phyloP scores from a whole-genome alignment of 2,888 invertebrate species.

The Napeogenes inachia region DNA sequence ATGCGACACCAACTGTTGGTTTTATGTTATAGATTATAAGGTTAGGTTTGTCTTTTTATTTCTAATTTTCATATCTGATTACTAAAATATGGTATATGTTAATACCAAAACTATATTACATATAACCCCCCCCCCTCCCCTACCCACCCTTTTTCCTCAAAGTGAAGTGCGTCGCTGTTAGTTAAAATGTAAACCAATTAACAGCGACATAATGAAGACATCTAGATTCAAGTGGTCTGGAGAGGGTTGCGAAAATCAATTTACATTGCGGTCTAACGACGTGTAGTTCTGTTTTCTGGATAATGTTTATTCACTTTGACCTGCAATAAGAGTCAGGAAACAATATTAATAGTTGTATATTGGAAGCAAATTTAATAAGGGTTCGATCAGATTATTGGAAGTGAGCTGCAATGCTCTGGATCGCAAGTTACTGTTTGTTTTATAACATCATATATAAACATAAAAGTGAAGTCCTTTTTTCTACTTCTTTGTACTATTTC shows the following conservation, averaged over 20 bases:
- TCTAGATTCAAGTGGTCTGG: constrained; percentile 29
- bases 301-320: constrained; percentile 52
- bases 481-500: too few species aligned
- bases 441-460: too few species aligned
- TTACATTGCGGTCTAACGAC: constrained; percentile 15
- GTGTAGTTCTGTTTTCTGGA: constrained; percentile 42
- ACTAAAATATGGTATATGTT: too few species aligned
- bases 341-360: constrained; percentile 39
- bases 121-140: too few species aligned
- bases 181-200: constrained; percentile 29
- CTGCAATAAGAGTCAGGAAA: constrained; percentile 51
- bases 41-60: too few species aligned
- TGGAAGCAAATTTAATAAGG: constrained; percentile 40
- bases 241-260: constrained; percentile 21
- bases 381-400: constrained; percentile 53
- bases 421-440: too few species aligned
- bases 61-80: too few species aligned
- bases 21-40: background rate
- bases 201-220: constrained; percentile 28
- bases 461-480: too few species aligned
- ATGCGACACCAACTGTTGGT: background rate
- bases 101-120: too few species aligned
- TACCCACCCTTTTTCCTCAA: too few species aligned
- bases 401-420: too few species aligned
- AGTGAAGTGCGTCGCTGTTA: constrained; percentile 16